phyloP scores from a whole-genome alignment of 2,113 vertebrate genomes.

The Gymnogyps californianus region DNA sequence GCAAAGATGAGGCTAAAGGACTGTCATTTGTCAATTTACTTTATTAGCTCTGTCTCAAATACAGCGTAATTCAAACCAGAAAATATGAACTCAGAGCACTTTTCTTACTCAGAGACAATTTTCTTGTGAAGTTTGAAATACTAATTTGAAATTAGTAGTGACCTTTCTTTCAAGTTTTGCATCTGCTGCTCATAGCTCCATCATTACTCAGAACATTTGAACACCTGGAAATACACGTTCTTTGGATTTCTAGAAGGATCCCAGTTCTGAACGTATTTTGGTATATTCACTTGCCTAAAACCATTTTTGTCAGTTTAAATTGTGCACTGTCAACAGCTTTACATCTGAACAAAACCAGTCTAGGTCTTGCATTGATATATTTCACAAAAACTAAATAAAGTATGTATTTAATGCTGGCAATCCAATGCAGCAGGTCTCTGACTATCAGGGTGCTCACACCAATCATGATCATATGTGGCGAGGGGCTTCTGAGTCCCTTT shows the following conservation, averaged over 20 bases:
- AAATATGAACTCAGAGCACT: not conserved
- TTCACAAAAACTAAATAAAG: not conserved
- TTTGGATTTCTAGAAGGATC: not conserved
- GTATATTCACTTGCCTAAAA: not conserved
- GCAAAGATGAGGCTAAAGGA: not conserved
- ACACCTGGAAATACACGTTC: not conserved
- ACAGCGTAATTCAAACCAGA: not conserved
- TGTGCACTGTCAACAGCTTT: not conserved
- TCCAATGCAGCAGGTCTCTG: not conserved
- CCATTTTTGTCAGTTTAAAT: not conserved
- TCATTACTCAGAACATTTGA: not conserved
- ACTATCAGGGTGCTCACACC: not conserved
- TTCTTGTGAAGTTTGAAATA: not conserved
- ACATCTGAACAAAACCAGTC: not conserved
- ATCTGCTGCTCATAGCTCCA: not conserved
- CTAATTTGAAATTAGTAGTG: not conserved
- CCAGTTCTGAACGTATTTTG: not conserved
- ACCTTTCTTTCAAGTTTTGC: not conserved
- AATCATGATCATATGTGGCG: rapidly evolving
- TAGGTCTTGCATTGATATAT: not conserved
- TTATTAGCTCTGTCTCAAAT: not conserved
- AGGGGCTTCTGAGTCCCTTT: not conserved
- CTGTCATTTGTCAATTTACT: not conserved
- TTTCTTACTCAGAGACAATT: not conserved
- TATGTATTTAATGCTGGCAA: not conserved